Percentiles rank a stretch among this genome's conserved stretches.
Evolutionary conservation across 2,888 invertebrate genomes (phyloP).

Genomic region (Megastigmus dorsalis): DNA sequence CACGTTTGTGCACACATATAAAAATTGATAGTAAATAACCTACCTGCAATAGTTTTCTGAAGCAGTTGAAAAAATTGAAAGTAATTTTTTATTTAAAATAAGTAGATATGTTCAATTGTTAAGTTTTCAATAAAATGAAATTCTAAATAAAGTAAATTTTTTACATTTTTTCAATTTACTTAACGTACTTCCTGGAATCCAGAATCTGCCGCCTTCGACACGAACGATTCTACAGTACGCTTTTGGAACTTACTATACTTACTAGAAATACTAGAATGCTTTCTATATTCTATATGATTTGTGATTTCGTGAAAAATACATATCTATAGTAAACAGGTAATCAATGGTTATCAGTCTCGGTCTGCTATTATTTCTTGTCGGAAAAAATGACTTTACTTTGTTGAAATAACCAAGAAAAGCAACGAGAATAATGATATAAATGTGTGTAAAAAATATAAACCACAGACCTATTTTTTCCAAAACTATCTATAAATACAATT

Average conservation of each 20-base stretch:
- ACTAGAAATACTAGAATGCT: neutral
- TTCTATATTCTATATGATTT: too few species aligned
- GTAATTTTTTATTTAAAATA: too few species aligned
- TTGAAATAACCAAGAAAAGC: conserved; percentile 32
- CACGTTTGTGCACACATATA: too few species aligned
- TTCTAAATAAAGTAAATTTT: too few species aligned
- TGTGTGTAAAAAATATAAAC: conserved; percentile 38
- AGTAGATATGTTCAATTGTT: too few species aligned
- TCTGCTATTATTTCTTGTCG: conserved; percentile 22
- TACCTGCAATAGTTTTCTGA: too few species aligned
- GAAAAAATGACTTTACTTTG: conserved; percentile 8
- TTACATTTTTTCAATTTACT: too few species aligned
- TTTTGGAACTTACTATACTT: conserved; percentile 10
- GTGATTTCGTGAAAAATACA: neutral
- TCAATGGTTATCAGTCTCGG: conserved; percentile 44
- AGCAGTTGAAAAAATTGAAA: too few species aligned
- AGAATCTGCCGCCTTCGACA: conserved; percentile 17
- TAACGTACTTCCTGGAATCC: too few species aligned
- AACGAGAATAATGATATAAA: conserved; percentile 36
- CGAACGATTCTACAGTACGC: conserved; percentile 25
- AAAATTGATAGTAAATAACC: too few species aligned
- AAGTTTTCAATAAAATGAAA: too few species aligned
- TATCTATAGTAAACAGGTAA: too few species aligned
- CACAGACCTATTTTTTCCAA: neutral
- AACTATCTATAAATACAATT: conserved; percentile 8